Evolutionary conservation across 2,888 invertebrate species (phyloP).

Genomic region (Calephelis perditalis): DNA sequence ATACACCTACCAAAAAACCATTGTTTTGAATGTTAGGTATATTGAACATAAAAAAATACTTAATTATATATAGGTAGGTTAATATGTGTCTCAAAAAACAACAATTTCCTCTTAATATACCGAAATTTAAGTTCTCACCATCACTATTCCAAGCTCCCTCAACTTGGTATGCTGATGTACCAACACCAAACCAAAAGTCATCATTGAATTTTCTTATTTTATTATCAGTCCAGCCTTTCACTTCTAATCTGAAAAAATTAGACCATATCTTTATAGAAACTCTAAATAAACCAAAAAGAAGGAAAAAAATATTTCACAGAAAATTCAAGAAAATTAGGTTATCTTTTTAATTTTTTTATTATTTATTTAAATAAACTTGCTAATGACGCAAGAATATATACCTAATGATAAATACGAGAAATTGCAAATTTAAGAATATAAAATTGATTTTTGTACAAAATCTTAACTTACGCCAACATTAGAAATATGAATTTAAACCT

Average conservation of each 20-base stretch:
- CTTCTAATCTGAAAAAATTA: constrained; percentile 8
- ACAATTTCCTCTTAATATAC: no score
- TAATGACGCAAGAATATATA: background rate
- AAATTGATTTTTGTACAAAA: background rate
- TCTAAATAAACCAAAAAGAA: background rate
- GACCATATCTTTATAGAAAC: background rate
- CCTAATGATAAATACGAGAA: background rate
- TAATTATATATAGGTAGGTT: no score
- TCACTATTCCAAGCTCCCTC: constrained; percentile 54
- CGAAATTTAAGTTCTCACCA: constrained; percentile 34
- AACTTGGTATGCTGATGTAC: constrained; percentile 54
- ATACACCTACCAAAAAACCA: no score
- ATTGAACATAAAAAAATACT: no score
- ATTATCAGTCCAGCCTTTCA: constrained; percentile 5
- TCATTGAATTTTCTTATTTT: constrained; percentile 43
- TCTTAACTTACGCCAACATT: background rate
- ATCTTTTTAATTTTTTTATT: background rate
- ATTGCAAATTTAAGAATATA: background rate
- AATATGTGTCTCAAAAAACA: no score
- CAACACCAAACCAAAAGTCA: constrained; percentile 50
- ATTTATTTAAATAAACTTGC: background rate
- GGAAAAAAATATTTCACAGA: background rate
- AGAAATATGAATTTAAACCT: background rate
- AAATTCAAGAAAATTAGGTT: background rate
- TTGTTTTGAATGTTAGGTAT: no score